These are phyloP conservation scores for Thelaira solivaga DNA, from an alignment of 2,888 invertebrate genomes.

Conservation along the genomic window DNA sequence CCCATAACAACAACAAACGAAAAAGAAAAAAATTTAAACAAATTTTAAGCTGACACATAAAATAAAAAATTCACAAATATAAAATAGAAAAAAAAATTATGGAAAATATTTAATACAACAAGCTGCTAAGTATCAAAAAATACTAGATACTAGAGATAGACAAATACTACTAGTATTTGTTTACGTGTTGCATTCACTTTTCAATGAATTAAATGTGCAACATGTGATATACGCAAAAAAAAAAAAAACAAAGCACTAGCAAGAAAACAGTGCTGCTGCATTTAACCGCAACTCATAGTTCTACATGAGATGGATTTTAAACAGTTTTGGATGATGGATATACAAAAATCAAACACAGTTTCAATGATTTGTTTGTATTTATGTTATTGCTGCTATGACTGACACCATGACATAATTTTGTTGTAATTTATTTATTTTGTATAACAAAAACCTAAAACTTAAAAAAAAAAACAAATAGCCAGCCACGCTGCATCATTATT, in stretches of 20 bases:
- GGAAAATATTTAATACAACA: slow-evolving; percentile 9
- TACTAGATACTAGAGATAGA: too few species aligned
- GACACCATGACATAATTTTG: slow-evolving; percentile 73
- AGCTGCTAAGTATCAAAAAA: slow-evolving; percentile 19
- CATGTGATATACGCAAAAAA: slow-evolving; percentile 26
- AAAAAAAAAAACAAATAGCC: too few species aligned
- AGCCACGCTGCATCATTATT: neutral
- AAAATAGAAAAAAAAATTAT: neutral
- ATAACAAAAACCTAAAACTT: too few species aligned
- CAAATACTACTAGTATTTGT: slow-evolving; percentile 4
- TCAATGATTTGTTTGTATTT: neutral
- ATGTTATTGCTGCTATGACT: slow-evolving; percentile 64
- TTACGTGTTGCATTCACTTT: slow-evolving; percentile 26
- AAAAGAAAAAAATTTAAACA: neutral
- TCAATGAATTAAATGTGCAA: slow-evolving; percentile 10
- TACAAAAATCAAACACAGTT: slow-evolving; percentile 5
- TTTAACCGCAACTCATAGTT: neutral
- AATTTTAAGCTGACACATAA: slow-evolving; percentile 24
- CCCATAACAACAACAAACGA: neutral
- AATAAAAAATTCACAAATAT: neutral
- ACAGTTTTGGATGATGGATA: slow-evolving; percentile 32
- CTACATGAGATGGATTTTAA: slow-evolving; percentile 20
- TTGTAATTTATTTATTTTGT: slow-evolving; percentile 15
- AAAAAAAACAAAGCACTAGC: neutral
- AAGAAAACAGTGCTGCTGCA: slow-evolving; percentile 11